phyloP scores from a whole-genome alignment of 1,140 invertebrate genomes.

The Venturia canescens region DNA sequence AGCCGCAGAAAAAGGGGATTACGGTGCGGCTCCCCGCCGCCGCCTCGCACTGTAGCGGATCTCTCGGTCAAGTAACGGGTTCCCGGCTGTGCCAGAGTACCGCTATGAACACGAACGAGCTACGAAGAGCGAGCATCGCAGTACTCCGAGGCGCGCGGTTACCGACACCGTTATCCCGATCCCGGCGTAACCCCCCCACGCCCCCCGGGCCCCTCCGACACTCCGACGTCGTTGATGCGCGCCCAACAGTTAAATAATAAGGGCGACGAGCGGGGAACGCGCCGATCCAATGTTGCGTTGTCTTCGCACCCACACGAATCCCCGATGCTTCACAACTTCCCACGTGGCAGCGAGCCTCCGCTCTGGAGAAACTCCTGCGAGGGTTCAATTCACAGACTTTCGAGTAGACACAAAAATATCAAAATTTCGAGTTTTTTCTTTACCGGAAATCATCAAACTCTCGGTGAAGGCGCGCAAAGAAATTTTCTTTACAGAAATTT shows the following conservation, averaged over 20 bases:
- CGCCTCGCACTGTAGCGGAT: conserved; percentile 72
- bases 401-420: too few relatives aligned
- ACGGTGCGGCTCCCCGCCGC: conserved; percentile 46
- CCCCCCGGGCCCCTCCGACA: conserved; percentile 63
- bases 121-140: conserved; percentile 50
- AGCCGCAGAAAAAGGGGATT: conserved; percentile 11
- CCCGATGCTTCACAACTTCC: too few relatives aligned
- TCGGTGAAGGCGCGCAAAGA: too few relatives aligned
- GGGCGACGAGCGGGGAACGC: conserved; percentile 4
- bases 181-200: conserved; percentile 53
- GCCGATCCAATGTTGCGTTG: background rate
- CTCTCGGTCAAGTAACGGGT: conserved; percentile 77
- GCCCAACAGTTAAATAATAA: conserved; percentile 50
- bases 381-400: too few relatives aligned
- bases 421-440: too few relatives aligned
- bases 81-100: conserved; percentile 65
- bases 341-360: too few relatives aligned
- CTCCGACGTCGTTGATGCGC: conserved; percentile 51
- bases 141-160: conserved; percentile 70
- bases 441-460: too few relatives aligned
- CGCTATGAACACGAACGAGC: conserved; percentile 61
- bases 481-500: too few relatives aligned
- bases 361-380: too few relatives aligned
- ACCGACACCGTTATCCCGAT: conserved; percentile 73
- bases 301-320: too few relatives aligned